phyloP scores from a whole-genome alignment of 1,140 invertebrate species.

The Drosophila watanabei region DNA sequence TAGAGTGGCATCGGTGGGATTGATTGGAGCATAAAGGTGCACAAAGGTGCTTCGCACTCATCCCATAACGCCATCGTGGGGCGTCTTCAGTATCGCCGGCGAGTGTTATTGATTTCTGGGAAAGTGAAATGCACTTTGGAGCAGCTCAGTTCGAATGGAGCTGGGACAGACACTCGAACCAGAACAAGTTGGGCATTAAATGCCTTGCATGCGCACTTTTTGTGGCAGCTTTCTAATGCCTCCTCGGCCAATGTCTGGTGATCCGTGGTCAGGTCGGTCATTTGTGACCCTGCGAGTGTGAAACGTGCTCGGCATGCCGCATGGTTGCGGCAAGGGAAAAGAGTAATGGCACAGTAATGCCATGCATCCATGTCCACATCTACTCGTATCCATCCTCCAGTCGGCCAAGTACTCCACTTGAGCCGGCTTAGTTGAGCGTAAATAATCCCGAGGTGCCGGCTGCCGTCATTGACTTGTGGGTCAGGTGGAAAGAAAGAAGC shows the following conservation, averaged over 20 bases:
- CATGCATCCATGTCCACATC: slow-evolving; percentile 16
- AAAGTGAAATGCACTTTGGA: slow-evolving; percentile 76
- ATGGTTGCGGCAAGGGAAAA: slow-evolving; percentile 38
- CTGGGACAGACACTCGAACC: slow-evolving; percentile 20
- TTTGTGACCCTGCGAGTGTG: slow-evolving; percentile 70
- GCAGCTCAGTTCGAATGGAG: slow-evolving; percentile 7
- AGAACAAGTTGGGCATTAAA: slow-evolving; percentile 72
- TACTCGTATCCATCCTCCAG: slow-evolving; percentile 18
- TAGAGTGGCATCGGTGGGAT: slow-evolving; percentile 24
- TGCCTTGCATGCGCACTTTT: slow-evolving; percentile 42
- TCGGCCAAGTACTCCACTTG: slow-evolving; percentile 47
- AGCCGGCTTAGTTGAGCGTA: slow-evolving; percentile 59
- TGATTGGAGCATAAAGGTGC: slow-evolving; percentile 55
- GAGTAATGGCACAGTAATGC: slow-evolving; percentile 26
- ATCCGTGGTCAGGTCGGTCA: slow-evolving; percentile 41
- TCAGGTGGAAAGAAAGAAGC: slow-evolving; percentile 35
- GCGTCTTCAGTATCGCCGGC: slow-evolving; percentile 41
- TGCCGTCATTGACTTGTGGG: slow-evolving; percentile 28
- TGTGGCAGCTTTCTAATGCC: slow-evolving; percentile 69
- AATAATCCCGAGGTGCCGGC: slow-evolving; percentile 43
- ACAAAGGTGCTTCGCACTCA: neutral
- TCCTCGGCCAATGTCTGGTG: slow-evolving; percentile 9
- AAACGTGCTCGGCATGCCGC: slow-evolving; percentile 76
- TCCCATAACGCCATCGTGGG: slow-evolving; percentile 2
- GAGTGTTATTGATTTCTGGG: slow-evolving; percentile 72